Evolutionary conservation across 2,113 vertebrate species (phyloP).

Genomic region (Sander lucioperca): DNA sequence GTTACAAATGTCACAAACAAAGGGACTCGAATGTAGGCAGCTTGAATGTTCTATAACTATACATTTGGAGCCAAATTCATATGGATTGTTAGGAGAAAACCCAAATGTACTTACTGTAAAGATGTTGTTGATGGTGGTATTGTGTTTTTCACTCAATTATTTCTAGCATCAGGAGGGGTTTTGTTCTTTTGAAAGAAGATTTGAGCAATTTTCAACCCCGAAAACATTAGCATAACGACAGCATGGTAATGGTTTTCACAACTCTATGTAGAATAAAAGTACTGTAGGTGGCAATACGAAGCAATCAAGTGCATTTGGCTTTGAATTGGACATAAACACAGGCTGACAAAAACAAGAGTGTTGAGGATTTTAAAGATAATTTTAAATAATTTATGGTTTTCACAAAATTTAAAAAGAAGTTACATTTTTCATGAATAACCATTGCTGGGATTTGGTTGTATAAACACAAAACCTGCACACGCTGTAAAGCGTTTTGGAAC

Average conservation of each 20-base stretch:
- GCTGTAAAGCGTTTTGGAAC: neutral
- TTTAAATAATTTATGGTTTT: slow-evolving; percentile 39
- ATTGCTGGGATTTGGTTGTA: neutral
- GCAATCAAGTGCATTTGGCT: slow-evolving; percentile 57
- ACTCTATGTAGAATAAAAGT: slow-evolving; percentile 49
- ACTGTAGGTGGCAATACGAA: slow-evolving; percentile 43
- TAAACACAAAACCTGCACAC: neutral
- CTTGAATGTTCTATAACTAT: slow-evolving; percentile 44
- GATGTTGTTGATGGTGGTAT: slow-evolving; percentile 43
- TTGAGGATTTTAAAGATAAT: slow-evolving; percentile 42
- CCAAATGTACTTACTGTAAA: slow-evolving; percentile 39
- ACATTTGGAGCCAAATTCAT: slow-evolving; percentile 40
- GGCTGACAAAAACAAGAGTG: slow-evolving; percentile 15
- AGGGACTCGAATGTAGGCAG: slow-evolving; percentile 18
- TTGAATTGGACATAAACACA: slow-evolving; percentile 65
- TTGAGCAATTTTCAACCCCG: slow-evolving; percentile 46
- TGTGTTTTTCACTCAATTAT: slow-evolving; percentile 42
- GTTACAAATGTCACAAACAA: slow-evolving; percentile 64
- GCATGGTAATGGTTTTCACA: slow-evolving; percentile 49
- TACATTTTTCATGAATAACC: slow-evolving; percentile 19
- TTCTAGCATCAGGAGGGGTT: slow-evolving; percentile 27
- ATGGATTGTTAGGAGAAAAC: slow-evolving; percentile 30
- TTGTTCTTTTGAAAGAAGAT: slow-evolving; percentile 37
- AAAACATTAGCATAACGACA: slow-evolving; percentile 62
- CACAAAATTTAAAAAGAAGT: slow-evolving; percentile 7